Conservation (phyloP, 1,140 invertebrate species). For the Trichogramma pretiosum region DNA sequence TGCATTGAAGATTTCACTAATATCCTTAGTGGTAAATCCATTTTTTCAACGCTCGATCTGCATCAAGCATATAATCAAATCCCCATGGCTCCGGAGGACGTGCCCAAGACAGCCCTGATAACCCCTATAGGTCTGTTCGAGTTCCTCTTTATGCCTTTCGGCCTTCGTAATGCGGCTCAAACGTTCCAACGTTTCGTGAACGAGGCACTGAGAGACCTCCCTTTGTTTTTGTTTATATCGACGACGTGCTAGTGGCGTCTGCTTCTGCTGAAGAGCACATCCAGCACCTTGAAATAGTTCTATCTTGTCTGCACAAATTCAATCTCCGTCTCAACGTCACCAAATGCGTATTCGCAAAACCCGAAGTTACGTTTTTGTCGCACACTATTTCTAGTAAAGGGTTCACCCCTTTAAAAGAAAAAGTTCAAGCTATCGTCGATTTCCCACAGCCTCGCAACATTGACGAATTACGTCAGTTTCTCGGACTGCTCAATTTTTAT, state of each 20-base stretch:
- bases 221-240: constrained; percentile 34
- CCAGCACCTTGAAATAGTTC: constrained; percentile 20
- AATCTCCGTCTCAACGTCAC: constrained; percentile 16
- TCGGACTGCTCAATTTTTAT: constrained; percentile 33
- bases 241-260: constrained; percentile 39
- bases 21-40: too few relatives aligned
- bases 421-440: constrained; percentile 26
- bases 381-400: constrained; percentile 22
- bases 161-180: constrained; percentile 22
- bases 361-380: constrained; percentile 27
- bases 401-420: constrained; percentile 22
- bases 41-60: constrained; percentile 40
- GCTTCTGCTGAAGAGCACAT: constrained; percentile 23
- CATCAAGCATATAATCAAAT: constrained; percentile 43
- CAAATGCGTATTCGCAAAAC: constrained; percentile 25
- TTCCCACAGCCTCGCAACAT: constrained; percentile 21
- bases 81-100: constrained; percentile 28
- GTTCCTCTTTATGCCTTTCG: too few relatives aligned
- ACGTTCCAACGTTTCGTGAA: constrained; percentile 15
- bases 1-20: constrained; percentile 25
- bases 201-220: constrained; percentile 18
- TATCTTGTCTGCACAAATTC: constrained; percentile 17
- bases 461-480: constrained; percentile 24
- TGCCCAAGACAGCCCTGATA: constrained; percentile 31
- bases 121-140: constrained; percentile 13